These are phyloP conservation scores for Conchocele bisecta DNA, from an alignment of 2,888 invertebrate genomes.

Conservation along the genomic window DNA sequence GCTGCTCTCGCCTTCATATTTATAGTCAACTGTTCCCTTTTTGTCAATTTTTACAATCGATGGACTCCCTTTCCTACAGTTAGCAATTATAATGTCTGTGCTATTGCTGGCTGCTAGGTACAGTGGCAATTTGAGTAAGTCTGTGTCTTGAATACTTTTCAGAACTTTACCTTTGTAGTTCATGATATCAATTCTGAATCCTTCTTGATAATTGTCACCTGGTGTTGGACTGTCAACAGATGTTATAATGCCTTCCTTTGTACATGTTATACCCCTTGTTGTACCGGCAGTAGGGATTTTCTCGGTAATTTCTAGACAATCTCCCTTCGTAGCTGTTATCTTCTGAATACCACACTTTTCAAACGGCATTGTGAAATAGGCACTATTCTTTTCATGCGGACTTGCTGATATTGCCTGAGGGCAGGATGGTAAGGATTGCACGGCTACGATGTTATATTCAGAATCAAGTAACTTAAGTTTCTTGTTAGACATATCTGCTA, in stretches of 20 bases:
- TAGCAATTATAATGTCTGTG: constrained; percentile 51
- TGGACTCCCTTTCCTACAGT: constrained; percentile 47
- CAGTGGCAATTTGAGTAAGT: constrained; percentile 50
- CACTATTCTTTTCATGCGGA: constrained; percentile 45
- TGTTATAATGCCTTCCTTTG: constrained; percentile 47
- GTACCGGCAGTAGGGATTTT: constrained; percentile 50
- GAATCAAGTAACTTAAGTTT: constrained; percentile 51
- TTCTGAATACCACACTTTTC: constrained; percentile 55
- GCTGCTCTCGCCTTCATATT: constrained; percentile 34
- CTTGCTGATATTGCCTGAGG: constrained; percentile 56
- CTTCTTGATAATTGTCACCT: constrained; percentile 50
- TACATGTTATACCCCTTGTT: constrained; percentile 53
- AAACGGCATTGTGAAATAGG: constrained; percentile 53
- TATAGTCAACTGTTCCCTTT: constrained; percentile 44
- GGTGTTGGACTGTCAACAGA: constrained; percentile 53
- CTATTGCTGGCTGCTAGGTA: constrained; percentile 42
- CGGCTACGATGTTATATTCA: too few species aligned
- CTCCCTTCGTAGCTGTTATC: constrained; percentile 41
- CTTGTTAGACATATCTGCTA: constrained; percentile 52
- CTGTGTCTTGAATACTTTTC: constrained; percentile 39
- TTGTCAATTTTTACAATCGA: constrained; percentile 47
- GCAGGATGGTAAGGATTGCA: too few species aligned
- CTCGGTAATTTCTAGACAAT: constrained; percentile 42
- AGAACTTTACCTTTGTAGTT: constrained; percentile 50
- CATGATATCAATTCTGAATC: constrained; percentile 49